Conservation (phyloP, 2,797 vertebrate genomes). For the Diplodus sargus region DNA sequence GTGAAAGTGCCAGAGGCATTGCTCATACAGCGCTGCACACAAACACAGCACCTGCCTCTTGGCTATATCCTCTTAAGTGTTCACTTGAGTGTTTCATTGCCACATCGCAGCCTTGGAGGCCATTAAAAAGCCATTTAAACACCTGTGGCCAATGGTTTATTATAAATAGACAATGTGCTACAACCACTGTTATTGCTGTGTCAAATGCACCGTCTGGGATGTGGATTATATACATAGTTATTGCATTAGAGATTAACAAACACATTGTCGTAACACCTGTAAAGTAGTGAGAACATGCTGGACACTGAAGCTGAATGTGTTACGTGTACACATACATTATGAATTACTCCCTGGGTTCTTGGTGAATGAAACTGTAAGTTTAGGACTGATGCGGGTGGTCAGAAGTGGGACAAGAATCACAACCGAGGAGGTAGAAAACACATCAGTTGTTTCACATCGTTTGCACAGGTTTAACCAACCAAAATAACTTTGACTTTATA, state of each 20-base stretch:
- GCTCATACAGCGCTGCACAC: slow-evolving; percentile 18
- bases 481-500: background rate
- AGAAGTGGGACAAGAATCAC: background rate
- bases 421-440: background rate
- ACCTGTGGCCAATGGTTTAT: slow-evolving; percentile 70
- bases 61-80: slow-evolving; percentile 58
- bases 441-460: too few relatives aligned
- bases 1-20: slow-evolving; percentile 44
- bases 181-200: slow-evolving; percentile 43
- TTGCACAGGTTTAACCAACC: too few relatives aligned
- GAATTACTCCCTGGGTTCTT: background rate
- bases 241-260: slow-evolving; percentile 46
- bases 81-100: slow-evolving; percentile 54
- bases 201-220: slow-evolving; percentile 47
- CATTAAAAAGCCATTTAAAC: slow-evolving; percentile 73
- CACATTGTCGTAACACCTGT: slow-evolving; percentile 38
- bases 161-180: slow-evolving; percentile 69
- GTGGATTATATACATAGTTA: slow-evolving; percentile 36
- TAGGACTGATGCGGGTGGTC: background rate
- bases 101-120: slow-evolving; percentile 44
- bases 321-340: background rate
- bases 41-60: slow-evolving; percentile 47
- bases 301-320: background rate
- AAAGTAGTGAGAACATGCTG: slow-evolving; percentile 4
- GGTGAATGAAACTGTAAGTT: background rate